These are phyloP conservation scores for Leucophora obtusa DNA, from an alignment of 2,888 invertebrate species.

Conservation along the genomic window DNA sequence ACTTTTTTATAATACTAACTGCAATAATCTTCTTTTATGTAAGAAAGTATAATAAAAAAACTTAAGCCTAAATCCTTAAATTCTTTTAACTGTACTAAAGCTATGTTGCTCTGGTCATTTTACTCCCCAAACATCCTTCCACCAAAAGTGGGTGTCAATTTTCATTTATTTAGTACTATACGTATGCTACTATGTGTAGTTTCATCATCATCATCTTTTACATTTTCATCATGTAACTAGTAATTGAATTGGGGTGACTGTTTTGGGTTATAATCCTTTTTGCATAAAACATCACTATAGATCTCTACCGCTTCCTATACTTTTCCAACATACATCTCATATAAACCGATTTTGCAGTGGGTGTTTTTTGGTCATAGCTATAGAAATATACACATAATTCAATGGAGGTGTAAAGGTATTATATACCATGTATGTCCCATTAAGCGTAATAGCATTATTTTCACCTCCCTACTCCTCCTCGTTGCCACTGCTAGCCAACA, in stretches of 20 bases:
- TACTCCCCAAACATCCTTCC: background rate
- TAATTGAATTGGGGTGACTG: constrained; percentile 59
- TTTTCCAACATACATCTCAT: background rate
- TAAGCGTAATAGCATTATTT: constrained; percentile 21
- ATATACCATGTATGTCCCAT: constrained; percentile 12
- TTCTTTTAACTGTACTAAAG: constrained; percentile 28
- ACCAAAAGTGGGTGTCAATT: constrained; percentile 25
- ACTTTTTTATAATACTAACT: background rate
- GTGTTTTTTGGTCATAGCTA: constrained; percentile 8
- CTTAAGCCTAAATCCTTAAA: constrained; percentile 39
- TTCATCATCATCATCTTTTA: constrained; percentile 25
- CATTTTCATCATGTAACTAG: constrained; percentile 54
- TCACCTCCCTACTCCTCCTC: background rate
- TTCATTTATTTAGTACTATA: constrained; percentile 33
- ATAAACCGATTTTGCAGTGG: constrained; percentile 20
- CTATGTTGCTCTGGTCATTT: background rate
- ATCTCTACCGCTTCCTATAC: constrained; percentile 8
- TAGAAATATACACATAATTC: background rate
- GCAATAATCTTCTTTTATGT: constrained; percentile 8
- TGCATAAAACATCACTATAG: constrained; percentile 32
- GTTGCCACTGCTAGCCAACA: background rate
- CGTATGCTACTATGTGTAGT: background rate
- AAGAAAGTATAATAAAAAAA: constrained; percentile 7
- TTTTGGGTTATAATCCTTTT: constrained; percentile 59
- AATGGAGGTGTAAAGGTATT: constrained; percentile 2